Base-by-base conservation (phyloP, 2,888 invertebrate species). In the Chymomyza procnemis region DNA sequence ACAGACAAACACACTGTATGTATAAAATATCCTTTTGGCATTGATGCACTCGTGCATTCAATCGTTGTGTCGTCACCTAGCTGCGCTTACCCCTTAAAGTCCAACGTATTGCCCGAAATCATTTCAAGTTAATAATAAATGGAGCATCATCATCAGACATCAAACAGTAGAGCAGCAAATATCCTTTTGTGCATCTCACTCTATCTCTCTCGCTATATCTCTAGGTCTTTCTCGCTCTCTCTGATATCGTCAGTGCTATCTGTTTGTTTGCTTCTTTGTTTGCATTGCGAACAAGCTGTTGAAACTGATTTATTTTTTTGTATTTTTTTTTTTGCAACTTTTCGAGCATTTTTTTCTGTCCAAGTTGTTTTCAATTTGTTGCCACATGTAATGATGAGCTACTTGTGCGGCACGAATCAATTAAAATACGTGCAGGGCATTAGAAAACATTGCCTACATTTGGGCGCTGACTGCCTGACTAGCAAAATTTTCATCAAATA, bases 381-480 rank as follows among this genome's bases (percentile, higher is more conserved):
- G 70, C 57, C 59, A 65, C 69, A 61, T 69, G 69, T 73, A 78
- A 76, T 71, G 74, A 76, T 56, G 79, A 14, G 14, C 76, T 66
- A 71, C 59, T 73, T 57, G 59, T 70, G 61, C 66, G 62, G 61
- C 74, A 75, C 76, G 85, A 87, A 89, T 89, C 89, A 89, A 89
- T 89, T 89, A 89, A 89, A 87, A 88, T 87, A 89, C 89, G 89
- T 89, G 89, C 80, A 71, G 75, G 73, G 89, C 86, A 85, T 85
- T 80, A 78, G 85, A 79, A 79, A 75, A 12, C 41, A 56, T 47
- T n/a, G 26, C 56, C 12, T 26, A 56, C 18, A 19, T 50, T 50
- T 22, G 56, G n/a, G 26, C 26, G 50, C 54, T 21, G 54, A 54
- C 54, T 21, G 54, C 1, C 48, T 48, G 48, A 18, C 48, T 18